Conservation (phyloP, 2,113 vertebrate genomes). For the Vicugna pacos region DNA sequence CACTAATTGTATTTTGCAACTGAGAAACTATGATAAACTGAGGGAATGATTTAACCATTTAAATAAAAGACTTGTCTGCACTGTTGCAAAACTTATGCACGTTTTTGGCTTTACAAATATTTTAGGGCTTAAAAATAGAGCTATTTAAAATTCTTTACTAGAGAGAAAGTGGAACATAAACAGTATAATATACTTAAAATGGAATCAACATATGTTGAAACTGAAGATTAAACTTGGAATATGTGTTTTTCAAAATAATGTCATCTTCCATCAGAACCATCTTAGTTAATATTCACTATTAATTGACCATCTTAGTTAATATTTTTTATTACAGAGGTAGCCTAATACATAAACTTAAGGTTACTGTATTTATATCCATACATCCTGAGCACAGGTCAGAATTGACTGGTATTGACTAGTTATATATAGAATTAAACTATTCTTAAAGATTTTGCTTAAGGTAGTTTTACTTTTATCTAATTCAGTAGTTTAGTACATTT, state of each 20-base stretch:
- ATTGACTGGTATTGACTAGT: background rate
- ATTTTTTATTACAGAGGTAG: slow-evolving; percentile 13
- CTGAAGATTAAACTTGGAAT: background rate
- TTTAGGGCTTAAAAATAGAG: slow-evolving; percentile 33
- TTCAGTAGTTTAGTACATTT: background rate
- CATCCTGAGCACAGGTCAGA: slow-evolving; percentile 12
- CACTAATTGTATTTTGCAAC: slow-evolving; percentile 63
- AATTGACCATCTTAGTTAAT: background rate
- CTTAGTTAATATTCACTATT: background rate
- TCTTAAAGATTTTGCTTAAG: background rate
- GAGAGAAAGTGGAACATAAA: slow-evolving; percentile 10
- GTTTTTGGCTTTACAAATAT: slow-evolving; percentile 21
- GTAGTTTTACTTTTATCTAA: slow-evolving; percentile 30
- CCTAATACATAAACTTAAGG: background rate
- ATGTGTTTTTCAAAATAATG: slow-evolving; percentile 35
- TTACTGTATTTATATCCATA: slow-evolving; percentile 53
- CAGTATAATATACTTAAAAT: background rate
- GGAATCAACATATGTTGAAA: slow-evolving; percentile 32
- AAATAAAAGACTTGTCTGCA: slow-evolving; percentile 40
- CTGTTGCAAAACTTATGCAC: background rate
- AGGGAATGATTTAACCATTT: slow-evolving; percentile 49
- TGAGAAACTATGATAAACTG: slow-evolving; percentile 56
- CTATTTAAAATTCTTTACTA: slow-evolving; percentile 26
- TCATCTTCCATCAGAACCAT: background rate
- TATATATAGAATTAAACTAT: slow-evolving; percentile 11